Percentiles rank a stretch among this genome's conserved stretches.
Conservation (phyloP, 1,140 invertebrate species). For the Arctopsyche grandis region DNA sequence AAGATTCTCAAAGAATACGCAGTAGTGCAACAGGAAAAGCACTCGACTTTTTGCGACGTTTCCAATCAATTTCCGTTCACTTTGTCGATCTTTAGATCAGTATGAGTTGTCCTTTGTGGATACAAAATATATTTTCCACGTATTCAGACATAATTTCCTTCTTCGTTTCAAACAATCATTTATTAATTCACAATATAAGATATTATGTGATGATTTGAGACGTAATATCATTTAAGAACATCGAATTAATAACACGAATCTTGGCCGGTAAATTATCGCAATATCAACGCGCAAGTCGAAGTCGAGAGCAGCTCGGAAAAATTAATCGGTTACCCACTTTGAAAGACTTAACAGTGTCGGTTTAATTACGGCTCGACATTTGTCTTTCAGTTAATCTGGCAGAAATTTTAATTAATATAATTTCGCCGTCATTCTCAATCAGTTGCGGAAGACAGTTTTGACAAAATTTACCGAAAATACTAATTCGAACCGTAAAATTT, state of each 20-base stretch:
- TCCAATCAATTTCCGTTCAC: not conserved
- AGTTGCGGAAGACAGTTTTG: not conserved
- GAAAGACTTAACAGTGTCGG: not conserved
- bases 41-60: not conserved
- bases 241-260: not conserved
- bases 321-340: constrained; percentile 2
- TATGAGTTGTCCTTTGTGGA: not conserved
- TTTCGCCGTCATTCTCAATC: not conserved
- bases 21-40: not conserved
- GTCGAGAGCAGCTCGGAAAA: not conserved
- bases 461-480: not conserved
- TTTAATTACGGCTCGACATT: constrained; percentile 21
- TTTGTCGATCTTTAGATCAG: not conserved
- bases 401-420: constrained; percentile 8
- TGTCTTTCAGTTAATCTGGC: constrained; percentile 19
- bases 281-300: not conserved
- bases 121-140: too few relatives aligned
- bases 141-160: too few relatives aligned
- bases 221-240: not conserved
- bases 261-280: not conserved
- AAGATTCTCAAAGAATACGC: constrained; percentile 30
- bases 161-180: too few relatives aligned
- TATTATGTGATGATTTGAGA: not conserved
- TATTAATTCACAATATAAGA: too few relatives aligned
- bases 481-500: too few relatives aligned